A percentile compares a stretch with the other conserved stretches of the same genome.
Evolutionary conservation across 2,113 vertebrate species (phyloP).

Genomic region (Sardina pilchardus): DNA sequence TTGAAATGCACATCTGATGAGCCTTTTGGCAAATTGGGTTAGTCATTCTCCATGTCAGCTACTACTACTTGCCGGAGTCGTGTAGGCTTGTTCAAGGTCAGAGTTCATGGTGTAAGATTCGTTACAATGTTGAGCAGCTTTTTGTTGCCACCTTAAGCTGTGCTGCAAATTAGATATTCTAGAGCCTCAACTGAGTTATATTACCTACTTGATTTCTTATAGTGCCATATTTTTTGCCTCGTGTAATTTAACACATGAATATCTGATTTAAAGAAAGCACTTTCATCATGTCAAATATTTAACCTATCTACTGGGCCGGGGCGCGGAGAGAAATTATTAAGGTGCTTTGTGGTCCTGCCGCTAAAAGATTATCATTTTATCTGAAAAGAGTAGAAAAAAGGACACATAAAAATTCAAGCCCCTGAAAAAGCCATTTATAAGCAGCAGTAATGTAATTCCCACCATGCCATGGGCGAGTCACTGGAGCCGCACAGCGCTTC

Average conservation of each 20-base stretch:
- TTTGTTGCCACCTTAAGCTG: not conserved
- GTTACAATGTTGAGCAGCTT: not conserved
- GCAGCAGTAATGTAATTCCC: constrained; percentile 23
- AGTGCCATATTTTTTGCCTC: not conserved
- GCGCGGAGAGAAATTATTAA: not conserved
- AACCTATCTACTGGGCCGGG: not conserved
- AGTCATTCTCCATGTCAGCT: not conserved
- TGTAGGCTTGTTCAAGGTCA: not conserved
- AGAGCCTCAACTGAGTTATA: not conserved
- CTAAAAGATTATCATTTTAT: constrained; percentile 14
- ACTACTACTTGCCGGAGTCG: not conserved
- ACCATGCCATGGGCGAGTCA: constrained; percentile 20
- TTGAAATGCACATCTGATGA: not conserved
- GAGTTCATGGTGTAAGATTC: not conserved
- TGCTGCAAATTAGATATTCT: not conserved
- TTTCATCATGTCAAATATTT: constrained; percentile 17
- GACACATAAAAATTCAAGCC: constrained; percentile 10
- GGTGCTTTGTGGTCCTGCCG: constrained; percentile 1
- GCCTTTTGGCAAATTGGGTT: not conserved
- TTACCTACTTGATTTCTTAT: not conserved
- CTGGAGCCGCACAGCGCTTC: constrained; percentile 25
- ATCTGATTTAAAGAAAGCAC: constrained; percentile 13
- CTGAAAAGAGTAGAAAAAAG: not conserved
- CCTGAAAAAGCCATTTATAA: constrained; percentile 26
- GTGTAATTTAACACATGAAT: not conserved